A percentile compares a stretch with the other conserved stretches of the same genome.
Conservation (phyloP, 2,797 vertebrate genomes). For the Sylvia borin region DNA sequence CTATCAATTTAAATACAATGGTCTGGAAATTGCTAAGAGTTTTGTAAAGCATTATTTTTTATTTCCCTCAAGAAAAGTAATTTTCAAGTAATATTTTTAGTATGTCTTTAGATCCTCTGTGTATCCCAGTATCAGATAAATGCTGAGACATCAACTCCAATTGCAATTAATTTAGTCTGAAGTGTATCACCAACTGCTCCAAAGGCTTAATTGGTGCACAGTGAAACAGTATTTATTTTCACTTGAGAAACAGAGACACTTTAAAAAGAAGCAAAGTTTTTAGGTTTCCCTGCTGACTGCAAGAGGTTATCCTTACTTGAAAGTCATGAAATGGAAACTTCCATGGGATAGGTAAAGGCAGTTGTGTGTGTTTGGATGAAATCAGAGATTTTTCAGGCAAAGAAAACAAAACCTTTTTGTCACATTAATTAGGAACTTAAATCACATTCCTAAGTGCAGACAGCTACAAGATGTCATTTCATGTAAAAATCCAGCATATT, state of each 20-base stretch:
- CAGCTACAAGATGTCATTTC: background rate
- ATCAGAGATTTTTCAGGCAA: background rate
- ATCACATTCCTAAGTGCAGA: background rate
- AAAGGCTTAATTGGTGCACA: background rate
- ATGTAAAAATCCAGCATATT: background rate
- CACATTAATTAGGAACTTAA: background rate
- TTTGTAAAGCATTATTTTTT: background rate
- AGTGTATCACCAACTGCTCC: background rate
- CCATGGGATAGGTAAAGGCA: background rate
- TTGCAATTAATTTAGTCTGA: background rate
- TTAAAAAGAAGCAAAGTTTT: background rate
- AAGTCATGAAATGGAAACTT: background rate
- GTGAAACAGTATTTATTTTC: background rate
- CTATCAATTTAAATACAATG: background rate
- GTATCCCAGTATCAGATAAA: background rate
- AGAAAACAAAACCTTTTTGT: background rate
- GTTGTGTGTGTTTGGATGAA: background rate
- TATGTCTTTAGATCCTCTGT: background rate
- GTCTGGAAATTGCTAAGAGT: background rate
- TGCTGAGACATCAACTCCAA: background rate
- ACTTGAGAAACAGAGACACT: background rate
- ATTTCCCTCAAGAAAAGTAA: background rate
- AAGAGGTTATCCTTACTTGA: background rate
- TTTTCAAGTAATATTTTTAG: background rate
- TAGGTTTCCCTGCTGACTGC: background rate